phyloP scores from a whole-genome alignment of 2,113 vertebrate species.

The Cyprinus carpio region DNA sequence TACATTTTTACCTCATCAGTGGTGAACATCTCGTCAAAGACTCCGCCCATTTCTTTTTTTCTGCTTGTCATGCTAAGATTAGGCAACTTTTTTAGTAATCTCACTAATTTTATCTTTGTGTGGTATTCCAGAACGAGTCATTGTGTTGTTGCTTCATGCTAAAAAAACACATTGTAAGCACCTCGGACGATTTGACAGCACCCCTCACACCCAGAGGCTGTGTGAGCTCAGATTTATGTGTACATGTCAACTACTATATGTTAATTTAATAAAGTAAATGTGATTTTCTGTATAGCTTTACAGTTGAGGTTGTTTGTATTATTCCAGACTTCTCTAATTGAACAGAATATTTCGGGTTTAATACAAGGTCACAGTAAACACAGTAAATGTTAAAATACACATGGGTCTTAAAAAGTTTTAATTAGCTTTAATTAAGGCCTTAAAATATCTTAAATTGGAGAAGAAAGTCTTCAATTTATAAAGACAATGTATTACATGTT shows the following conservation, averaged over 20 bases:
- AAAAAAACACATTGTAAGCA: background rate
- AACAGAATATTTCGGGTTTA: background rate
- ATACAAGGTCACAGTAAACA: background rate
- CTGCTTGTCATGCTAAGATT: background rate
- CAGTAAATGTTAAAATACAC: background rate
- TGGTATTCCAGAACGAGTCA: background rate
- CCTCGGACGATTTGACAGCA: background rate
- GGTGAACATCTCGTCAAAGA: slow-evolving; percentile 62
- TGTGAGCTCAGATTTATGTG: background rate
- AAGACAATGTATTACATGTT: too few relatives aligned
- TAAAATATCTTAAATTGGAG: too few relatives aligned
- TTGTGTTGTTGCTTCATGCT: background rate
- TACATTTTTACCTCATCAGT: slow-evolving; percentile 68
- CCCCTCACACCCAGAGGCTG: background rate
- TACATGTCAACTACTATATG: slow-evolving; percentile 17
- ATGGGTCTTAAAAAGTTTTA: too few relatives aligned
- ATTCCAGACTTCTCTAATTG: background rate
- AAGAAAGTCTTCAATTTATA: too few relatives aligned
- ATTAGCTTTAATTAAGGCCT: too few relatives aligned
- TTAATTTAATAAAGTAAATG: slow-evolving; percentile 46
- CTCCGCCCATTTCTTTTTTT: background rate
- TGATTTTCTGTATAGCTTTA: slow-evolving; percentile 11
- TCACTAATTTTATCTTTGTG: background rate
- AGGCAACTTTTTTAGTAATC: background rate
- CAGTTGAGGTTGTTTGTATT: background rate